These are phyloP conservation scores for Vultur gryphus DNA, from an alignment of 2,797 vertebrate genomes.

Conservation along the genomic window DNA sequence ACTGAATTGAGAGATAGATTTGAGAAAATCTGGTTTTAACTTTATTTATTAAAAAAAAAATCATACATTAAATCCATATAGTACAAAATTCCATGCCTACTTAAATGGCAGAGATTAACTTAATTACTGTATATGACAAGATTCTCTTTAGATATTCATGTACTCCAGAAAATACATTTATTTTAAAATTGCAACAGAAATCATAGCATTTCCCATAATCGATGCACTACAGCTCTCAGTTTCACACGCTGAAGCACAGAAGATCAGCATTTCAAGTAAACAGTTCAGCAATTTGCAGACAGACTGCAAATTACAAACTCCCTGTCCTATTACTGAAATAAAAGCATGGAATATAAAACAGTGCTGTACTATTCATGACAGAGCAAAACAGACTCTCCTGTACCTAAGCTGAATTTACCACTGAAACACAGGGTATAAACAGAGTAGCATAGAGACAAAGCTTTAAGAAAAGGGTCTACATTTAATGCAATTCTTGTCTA, in stretches of 20 bases:
- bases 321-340: not conserved
- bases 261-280: not conserved
- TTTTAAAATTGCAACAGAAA: not conserved
- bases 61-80: not conserved
- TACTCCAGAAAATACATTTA: not conserved
- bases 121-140: not conserved
- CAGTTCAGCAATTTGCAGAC: not conserved
- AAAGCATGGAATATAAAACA: not conserved
- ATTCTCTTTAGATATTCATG: not conserved
- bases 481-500: not conserved
- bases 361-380: not conserved
- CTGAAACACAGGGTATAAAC: not conserved
- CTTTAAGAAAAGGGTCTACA: not conserved
- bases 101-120: not conserved
- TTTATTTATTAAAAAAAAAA: not conserved
- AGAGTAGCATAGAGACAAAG: not conserved
- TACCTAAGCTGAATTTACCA: not conserved
- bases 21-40: not conserved
- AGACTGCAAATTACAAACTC: not conserved
- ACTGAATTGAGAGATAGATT: constrained; percentile 72
- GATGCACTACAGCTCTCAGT: not conserved
- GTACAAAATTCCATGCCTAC: not conserved
- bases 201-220: not conserved
- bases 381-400: not conserved
- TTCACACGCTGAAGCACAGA: not conserved